Evolutionary conservation across 2,113 vertebrate genomes (phyloP).

Genomic region (Anas platyrhynchos): DNA sequence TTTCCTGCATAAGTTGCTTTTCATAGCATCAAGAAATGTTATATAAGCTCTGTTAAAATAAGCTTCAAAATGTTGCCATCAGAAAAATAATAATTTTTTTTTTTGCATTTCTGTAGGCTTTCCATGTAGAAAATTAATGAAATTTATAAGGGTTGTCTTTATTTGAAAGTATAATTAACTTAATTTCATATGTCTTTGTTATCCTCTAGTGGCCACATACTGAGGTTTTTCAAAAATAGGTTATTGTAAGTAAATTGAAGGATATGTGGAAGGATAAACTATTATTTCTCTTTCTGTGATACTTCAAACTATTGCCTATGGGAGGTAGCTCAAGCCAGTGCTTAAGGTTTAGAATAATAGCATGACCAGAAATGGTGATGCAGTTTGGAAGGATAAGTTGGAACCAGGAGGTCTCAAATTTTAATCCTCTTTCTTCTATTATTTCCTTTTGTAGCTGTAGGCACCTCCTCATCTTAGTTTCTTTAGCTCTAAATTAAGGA

Average conservation of each 20-base stretch:
- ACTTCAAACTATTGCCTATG: background rate
- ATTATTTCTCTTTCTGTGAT: background rate
- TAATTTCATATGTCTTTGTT: constrained; percentile 23
- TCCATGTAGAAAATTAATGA: constrained; percentile 16
- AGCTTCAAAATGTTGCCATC: constrained; percentile 45
- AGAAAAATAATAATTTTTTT: background rate
- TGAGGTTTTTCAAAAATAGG: constrained; percentile 10
- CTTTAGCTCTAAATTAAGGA: background rate
- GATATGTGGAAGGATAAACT: background rate
- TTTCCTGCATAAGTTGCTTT: constrained; percentile 44
- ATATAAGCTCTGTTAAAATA: constrained; percentile 45
- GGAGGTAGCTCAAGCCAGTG: background rate
- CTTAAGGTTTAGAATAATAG: background rate
- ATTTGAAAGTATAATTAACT: constrained; percentile 31
- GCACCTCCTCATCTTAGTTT: background rate
- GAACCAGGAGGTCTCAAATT: background rate
- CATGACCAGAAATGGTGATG: background rate
- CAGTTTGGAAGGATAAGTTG: background rate
- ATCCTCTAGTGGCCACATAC: constrained; percentile 16
- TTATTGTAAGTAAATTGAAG: background rate
- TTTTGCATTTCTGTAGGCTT: constrained; percentile 26
- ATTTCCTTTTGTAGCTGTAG: background rate
- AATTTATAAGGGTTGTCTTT: constrained; percentile 18
- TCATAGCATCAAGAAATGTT: constrained; percentile 53
- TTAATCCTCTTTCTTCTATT: background rate